Percentiles rank a stretch among this genome's conserved stretches.
Evolutionary conservation across 2,113 vertebrate species (phyloP).

Genomic region (Periophthalmodon schlosseri): DNA sequence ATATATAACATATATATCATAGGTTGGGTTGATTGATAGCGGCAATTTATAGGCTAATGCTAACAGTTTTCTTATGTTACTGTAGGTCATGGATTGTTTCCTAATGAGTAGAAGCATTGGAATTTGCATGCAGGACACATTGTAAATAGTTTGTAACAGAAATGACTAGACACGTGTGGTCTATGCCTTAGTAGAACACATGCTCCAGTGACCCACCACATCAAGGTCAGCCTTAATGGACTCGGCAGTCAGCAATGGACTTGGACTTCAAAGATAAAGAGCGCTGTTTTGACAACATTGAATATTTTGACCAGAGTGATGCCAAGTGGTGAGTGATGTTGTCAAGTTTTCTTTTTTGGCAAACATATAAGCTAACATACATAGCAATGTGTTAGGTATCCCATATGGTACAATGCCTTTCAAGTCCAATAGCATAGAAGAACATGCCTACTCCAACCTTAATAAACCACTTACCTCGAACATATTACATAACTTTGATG

Average conservation of each 20-base stretch:
- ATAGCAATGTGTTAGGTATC: neutral
- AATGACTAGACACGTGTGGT: neutral
- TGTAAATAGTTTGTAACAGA: neutral
- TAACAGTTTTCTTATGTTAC: too few relatives aligned
- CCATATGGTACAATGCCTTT: neutral
- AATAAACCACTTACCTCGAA: neutral
- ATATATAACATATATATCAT: too few relatives aligned
- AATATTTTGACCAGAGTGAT: neutral
- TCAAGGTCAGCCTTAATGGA: constrained; percentile 1
- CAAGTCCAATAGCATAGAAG: neutral
- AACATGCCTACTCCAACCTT: neutral
- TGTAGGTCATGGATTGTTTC: neutral
- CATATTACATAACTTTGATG: neutral
- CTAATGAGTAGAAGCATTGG: neutral
- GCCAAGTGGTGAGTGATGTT: neutral
- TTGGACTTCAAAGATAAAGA: constrained; percentile 1
- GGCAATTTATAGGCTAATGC: neutral
- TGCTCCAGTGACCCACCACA: neutral
- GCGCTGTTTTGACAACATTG: neutral
- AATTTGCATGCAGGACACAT: neutral
- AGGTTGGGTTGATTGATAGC: too few relatives aligned
- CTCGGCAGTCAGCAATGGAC: neutral
- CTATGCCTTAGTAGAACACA: neutral
- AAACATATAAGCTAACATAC: neutral
- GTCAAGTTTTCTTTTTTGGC: neutral